Base-by-base conservation (phyloP, 2,113 vertebrate species). In the Himantopus leucocephalus region DNA sequence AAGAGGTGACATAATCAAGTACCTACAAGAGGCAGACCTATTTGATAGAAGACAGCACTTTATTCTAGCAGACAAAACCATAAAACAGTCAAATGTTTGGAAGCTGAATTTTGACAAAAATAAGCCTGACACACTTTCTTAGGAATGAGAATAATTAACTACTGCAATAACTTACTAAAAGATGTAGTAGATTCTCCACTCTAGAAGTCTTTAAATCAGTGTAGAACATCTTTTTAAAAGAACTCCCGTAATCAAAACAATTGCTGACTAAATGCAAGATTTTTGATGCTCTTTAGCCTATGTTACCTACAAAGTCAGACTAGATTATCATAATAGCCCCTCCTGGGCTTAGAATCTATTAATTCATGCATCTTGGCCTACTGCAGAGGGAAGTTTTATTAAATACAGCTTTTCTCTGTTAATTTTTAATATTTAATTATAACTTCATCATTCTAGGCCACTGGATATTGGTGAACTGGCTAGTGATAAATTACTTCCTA, bases 401-500 rank as follows among this genome's bases (percentile, higher is more conserved):
- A 73, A 91, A 83, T 79, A 77, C 50, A 84, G 48, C 9, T 84
- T 95, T 95, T 90, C 34, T 66, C 56, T 83, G 53, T 66, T 80
- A 82, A 48, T 85, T 92, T 94, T 83, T 73, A 80, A 45, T 84
- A 80, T 86, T 94, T 95, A 47, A 67, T 92, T 92, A 80, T 60
- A 92, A 66, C 7, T 26, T n/a, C 23, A 63, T 77, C 19, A 30
- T 91, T 83, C 37, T 83, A 77, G 85, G 29, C 83, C 50, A 77
- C 45, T 84, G 63, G 63, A 62, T 80, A 56, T 50, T 83, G 32
- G 63, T 80, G 55, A 90, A 71, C n/a, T 76, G 48, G 27, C 3
- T 12, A 83, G 53, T 73, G 45, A 76, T 70, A 62, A 85, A 62
- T 76, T 88, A 60, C 27, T 66, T 86, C 37, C 55, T 55, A n/a